These are phyloP conservation scores for Zosterops hypoxanthus DNA, from an alignment of 2,113 vertebrate species.

Conservation along the genomic window DNA sequence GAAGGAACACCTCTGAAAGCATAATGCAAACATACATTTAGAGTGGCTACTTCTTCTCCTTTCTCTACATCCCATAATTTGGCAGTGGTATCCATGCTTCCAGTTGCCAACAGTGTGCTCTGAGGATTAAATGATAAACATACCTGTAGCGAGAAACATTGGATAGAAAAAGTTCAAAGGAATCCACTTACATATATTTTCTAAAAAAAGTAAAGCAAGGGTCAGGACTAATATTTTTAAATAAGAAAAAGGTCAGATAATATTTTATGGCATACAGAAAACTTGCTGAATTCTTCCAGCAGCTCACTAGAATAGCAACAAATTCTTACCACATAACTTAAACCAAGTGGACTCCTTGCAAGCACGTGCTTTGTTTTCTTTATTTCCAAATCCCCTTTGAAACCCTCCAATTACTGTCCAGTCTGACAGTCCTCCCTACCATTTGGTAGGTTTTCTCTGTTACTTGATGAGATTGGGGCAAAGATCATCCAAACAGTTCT, in stretches of 20 bases:
- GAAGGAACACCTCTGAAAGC: neutral
- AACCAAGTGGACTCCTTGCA: neutral
- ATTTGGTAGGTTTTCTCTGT: neutral
- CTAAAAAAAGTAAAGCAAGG: neutral
- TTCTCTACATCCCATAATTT: constrained; percentile 90
- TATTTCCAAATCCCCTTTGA: neutral
- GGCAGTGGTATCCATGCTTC: constrained; percentile 91
- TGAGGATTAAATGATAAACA: constrained; percentile 94
- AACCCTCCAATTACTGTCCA: neutral
- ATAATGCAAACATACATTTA: constrained; percentile 74
- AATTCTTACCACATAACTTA: neutral
- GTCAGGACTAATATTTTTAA: neutral
- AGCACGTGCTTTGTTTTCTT: neutral
- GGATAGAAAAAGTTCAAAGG: neutral
- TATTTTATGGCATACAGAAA: neutral
- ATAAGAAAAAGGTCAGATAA: neutral
- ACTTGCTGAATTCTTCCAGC: neutral
- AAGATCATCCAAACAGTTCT: neutral
- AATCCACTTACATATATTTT: neutral
- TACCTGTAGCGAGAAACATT: constrained; percentile 76
- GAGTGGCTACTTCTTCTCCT: constrained; percentile 84
- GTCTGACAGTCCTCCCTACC: neutral
- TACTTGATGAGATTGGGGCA: neutral
- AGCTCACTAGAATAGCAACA: neutral
- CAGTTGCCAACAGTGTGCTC: constrained; percentile 92